These are phyloP conservation scores for Oreortyx pictus DNA, from an alignment of 2,797 vertebrate genomes.

Conservation along the genomic window DNA sequence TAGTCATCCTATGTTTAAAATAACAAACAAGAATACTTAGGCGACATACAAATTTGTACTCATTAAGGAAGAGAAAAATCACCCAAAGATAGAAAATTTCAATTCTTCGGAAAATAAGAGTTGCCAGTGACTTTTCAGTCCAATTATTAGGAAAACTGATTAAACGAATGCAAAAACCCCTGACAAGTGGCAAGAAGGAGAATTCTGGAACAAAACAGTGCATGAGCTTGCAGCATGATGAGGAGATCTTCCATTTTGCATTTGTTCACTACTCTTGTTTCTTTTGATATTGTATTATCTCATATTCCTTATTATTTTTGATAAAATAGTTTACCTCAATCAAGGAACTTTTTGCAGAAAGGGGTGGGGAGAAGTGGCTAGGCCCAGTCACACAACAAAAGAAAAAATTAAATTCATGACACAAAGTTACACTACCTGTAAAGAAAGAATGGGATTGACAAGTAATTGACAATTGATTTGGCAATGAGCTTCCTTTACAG, in stretches of 20 bases:
- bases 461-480: background rate
- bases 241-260: too few species aligned
- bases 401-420: too few species aligned
- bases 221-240: background rate
- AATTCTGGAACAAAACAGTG: background rate
- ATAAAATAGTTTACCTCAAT: too few species aligned
- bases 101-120: fast-evolving
- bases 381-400: too few species aligned
- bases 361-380: too few species aligned
- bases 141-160: background rate
- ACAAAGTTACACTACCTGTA: background rate
- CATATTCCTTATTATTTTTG: too few species aligned
- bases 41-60: background rate
- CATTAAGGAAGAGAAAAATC: background rate
- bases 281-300: too few species aligned
- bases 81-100: fast-evolving
- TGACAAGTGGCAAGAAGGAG: background rate
- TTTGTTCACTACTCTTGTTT: too few species aligned
- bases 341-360: too few species aligned
- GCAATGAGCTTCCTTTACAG: background rate
- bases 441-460: background rate
- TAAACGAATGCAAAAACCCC: background rate
- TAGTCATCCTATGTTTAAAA: background rate
- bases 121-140: background rate
- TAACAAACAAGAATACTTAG: background rate